A percentile compares a stretch with the other conserved stretches of the same genome.
Conservation (phyloP, 2,113 vertebrate species). For the Chionodraco myersi region DNA sequence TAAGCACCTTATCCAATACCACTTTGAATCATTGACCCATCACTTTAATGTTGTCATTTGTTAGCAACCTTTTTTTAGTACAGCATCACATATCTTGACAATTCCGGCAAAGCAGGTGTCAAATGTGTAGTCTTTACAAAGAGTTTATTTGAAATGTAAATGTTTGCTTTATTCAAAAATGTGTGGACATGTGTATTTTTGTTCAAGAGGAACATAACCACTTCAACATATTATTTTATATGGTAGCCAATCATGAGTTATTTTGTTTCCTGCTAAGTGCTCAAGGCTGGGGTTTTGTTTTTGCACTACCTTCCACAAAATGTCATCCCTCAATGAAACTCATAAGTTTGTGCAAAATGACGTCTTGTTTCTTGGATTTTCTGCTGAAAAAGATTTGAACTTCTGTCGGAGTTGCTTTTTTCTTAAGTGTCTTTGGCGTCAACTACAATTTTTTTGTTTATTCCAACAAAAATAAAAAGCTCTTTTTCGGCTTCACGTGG, state of each 20-base stretch:
- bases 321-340: slow-evolving; percentile 39
- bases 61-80: too few species aligned
- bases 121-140: neutral
- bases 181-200: neutral
- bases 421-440: neutral
- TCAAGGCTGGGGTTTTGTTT: neutral
- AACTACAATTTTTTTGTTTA: neutral
- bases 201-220: neutral
- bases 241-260: neutral
- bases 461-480: neutral
- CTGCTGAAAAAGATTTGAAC: neutral
- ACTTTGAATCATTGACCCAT: too few species aligned
- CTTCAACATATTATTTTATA: neutral
- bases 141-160: neutral
- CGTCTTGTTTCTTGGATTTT: slow-evolving; percentile 10
- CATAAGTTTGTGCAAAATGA: neutral
- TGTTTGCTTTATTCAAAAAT: neutral
- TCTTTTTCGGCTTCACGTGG: neutral
- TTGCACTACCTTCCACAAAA: slow-evolving; percentile 9
- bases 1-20: too few species aligned
- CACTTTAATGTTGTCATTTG: too few species aligned
- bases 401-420: neutral
- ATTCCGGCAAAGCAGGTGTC: neutral
- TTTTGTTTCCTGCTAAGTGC: slow-evolving; percentile 5
- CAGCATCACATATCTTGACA: too few species aligned